Percentiles rank a stretch among this genome's conserved stretches.
phyloP scores from a whole-genome alignment of 1,140 invertebrate species.

The Ips nitidus region DNA sequence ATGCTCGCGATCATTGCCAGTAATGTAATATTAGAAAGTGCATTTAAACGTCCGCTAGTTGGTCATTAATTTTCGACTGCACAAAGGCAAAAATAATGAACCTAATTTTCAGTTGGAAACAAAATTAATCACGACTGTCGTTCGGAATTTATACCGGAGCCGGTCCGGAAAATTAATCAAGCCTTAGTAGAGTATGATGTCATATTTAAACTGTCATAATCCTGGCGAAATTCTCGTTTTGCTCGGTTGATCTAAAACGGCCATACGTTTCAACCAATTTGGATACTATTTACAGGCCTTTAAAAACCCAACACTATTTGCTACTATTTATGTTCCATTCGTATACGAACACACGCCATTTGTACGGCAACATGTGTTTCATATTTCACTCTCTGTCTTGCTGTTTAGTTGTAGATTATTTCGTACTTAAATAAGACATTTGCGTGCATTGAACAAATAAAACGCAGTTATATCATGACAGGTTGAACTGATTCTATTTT shows the following conservation, averaged over 20 bases:
- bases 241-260: not conserved
- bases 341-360: not conserved
- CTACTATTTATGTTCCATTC: not conserved
- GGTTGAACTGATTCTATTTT: too few relatives aligned
- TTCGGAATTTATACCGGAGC: conserved; percentile 22
- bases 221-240: not conserved
- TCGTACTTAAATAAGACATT: too few relatives aligned
- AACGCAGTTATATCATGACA: too few relatives aligned
- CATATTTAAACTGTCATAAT: conserved; percentile 9
- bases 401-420: too few relatives aligned
- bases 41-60: conserved; percentile 14
- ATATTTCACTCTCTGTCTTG: too few relatives aligned
- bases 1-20: conserved; percentile 14
- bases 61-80: conserved; percentile 22
- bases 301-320: not conserved
- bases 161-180: conserved; percentile 24
- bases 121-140: conserved; percentile 30
- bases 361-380: not conserved
- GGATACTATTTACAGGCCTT: not conserved
- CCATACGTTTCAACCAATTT: not conserved
- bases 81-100: conserved; percentile 36
- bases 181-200: conserved; percentile 8
- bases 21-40: conserved; percentile 33
- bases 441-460: too few relatives aligned
- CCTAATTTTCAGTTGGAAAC: conserved; percentile 28